A percentile compares a stretch with the other conserved stretches of the same genome.
Evolutionary conservation across 2,797 vertebrate genomes (phyloP).

Genomic region (Pygocentrus nattereri): DNA sequence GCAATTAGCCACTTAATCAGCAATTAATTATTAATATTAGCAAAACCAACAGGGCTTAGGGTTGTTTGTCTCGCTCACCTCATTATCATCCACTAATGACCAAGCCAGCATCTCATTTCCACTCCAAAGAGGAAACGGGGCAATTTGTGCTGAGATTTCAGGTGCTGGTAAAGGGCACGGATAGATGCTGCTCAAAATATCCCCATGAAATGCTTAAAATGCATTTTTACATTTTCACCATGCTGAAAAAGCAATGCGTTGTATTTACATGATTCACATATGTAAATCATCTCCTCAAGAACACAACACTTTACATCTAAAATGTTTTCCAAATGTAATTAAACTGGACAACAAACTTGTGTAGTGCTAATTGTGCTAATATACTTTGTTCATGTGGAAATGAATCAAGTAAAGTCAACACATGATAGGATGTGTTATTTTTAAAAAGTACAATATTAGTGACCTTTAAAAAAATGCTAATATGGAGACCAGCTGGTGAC

Average conservation of each 20-base stretch:
- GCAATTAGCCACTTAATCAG: slow-evolving; percentile 84
- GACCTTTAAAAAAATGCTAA: no score
- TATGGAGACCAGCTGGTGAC: no score
- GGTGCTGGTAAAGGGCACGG: slow-evolving; percentile 65
- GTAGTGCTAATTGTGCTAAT: no score
- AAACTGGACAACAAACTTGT: no score
- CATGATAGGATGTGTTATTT: no score
- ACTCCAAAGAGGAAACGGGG: slow-evolving; percentile 70
- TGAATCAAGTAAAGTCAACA: no score
- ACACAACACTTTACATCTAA: no score
- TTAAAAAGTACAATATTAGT: no score
- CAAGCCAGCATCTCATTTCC: slow-evolving; percentile 80
- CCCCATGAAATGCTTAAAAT: slow-evolving; percentile 15
- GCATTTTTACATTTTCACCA: background rate
- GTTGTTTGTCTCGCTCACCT: slow-evolving; percentile 82
- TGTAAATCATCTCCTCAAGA: no score
- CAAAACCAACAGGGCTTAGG: slow-evolving; percentile 82
- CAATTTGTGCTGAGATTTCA: slow-evolving; percentile 64
- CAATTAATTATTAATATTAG: slow-evolving; percentile 84
- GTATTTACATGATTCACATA: background rate
- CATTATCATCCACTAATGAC: slow-evolving; percentile 84
- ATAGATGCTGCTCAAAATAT: slow-evolving; percentile 59
- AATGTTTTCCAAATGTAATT: no score
- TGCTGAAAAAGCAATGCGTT: background rate
- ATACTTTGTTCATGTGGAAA: no score